A percentile compares a stretch with the other conserved stretches of the same genome.
These are phyloP conservation scores for Urocyon cinereoargenteus DNA, from an alignment of 2,797 vertebrate genomes.

Conservation along the genomic window DNA sequence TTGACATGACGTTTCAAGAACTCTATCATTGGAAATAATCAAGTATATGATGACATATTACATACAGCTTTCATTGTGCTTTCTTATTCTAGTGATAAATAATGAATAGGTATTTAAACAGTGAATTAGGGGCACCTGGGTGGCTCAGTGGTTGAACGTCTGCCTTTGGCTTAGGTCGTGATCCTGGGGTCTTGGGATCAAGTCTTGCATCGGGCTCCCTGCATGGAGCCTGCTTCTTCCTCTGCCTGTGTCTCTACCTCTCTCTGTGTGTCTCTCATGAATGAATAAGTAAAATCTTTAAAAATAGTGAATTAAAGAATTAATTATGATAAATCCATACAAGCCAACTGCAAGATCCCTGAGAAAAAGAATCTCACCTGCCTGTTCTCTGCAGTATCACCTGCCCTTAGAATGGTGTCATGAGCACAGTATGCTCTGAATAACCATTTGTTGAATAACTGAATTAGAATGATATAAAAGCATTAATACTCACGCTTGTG, in stretches of 20 bases:
- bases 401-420: background rate
- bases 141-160: too few species aligned
- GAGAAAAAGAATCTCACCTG: background rate
- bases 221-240: too few species aligned
- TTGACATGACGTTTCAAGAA: constrained; percentile 7
- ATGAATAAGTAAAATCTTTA: too few species aligned
- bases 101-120: background rate
- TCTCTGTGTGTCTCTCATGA: too few species aligned
- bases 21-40: background rate
- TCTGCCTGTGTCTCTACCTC: too few species aligned
- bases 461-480: background rate
- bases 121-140: too few species aligned
- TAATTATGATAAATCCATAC: background rate
- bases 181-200: too few species aligned
- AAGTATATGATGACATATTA: background rate
- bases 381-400: background rate
- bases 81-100: background rate
- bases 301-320: background rate
- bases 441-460: background rate
- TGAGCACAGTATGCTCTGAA: background rate
- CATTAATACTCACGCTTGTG: background rate
- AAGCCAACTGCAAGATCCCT: background rate
- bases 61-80: background rate
- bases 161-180: too few species aligned
- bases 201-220: too few species aligned